phyloP scores from a whole-genome alignment of 2,797 vertebrate species.

The Serranus cabrilla region DNA sequence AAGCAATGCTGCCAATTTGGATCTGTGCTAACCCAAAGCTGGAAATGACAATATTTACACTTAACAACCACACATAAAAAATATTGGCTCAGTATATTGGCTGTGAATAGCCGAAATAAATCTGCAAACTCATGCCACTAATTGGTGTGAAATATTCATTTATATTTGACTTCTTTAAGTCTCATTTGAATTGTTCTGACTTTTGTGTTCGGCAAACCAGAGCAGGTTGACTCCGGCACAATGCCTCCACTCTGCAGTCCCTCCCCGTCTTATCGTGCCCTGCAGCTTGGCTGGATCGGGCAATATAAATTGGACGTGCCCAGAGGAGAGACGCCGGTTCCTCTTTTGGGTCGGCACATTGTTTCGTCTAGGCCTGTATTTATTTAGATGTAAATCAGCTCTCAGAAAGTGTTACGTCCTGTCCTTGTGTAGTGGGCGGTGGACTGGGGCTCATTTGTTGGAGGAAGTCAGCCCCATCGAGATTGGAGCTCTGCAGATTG shows the following conservation, averaged over 20 bases:
- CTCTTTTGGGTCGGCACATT: constrained; percentile 90
- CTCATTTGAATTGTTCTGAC: constrained; percentile 35
- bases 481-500: constrained; percentile 88
- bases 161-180: constrained; percentile 22
- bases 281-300: constrained; percentile 89
- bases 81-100: neutral
- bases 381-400: constrained; percentile 96
- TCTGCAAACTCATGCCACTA: neutral
- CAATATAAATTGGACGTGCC: constrained; percentile 84
- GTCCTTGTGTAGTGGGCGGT: constrained; percentile 87
- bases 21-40: neutral
- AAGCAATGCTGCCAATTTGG: constrained; percentile 3
- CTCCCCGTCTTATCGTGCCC: constrained; percentile 89
- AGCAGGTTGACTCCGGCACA: constrained; percentile 61
- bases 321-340: constrained; percentile 86
- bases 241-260: constrained; percentile 67
- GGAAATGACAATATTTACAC: neutral
- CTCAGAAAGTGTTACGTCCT: constrained; percentile 93
- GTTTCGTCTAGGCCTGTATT: constrained; percentile 92
- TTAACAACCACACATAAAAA: neutral
- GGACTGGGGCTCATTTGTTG: constrained; percentile 72
- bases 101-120: neutral
- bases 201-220: constrained; percentile 51
- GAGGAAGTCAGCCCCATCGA: constrained; percentile 88
- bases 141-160: constrained; percentile 1